Evolutionary conservation across 2,113 vertebrate species (phyloP), one percentile per base, ranked within the genome.

Genomic region (Ramphastos sulfuratus): DNA sequence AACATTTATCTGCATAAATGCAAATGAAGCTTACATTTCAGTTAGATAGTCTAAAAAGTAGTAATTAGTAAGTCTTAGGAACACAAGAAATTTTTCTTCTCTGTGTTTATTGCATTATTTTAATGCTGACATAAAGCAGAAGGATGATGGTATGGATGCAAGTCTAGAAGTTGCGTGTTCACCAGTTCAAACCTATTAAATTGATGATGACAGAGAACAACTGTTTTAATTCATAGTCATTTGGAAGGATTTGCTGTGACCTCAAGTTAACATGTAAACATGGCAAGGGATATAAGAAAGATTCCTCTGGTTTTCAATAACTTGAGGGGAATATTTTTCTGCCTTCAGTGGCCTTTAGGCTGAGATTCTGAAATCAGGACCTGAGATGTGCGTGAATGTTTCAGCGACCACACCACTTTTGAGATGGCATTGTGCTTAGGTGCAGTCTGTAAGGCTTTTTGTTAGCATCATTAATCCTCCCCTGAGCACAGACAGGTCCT

Each of bases 51-150:
- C 48, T 91, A 87, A 94, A 94, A 96, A 90, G 93, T 92, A 89
- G 78, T 85, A 95, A 96, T 97, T 80, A 87, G 15, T 89, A 72
- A 78, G 59, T 95, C 97, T 91, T 95, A 96, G 87, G 85, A 95
- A 75, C 67, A 95, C 81, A 96, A 78, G 52, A 96, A 86, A 90
- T 94, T 93, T 96, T 88, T 95, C 48, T 96, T 97, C 94, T 96
- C 67, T 80, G 59, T 90, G 93, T 94, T 97, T 95, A 82, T 91
- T 95, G 75, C 18, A 72, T 96, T 96, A 95, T 87, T 97, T 96
- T 95, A 94, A 93, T 85, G 91, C 94, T 97, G 97, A 97, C 95
- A 97, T 93, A 98, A 97, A 97, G 21, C 97, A 98, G 96, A 97
- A 96, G 92, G 87, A 67, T 96, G 83, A 55, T 89, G 82, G 65